Evolutionary conservation across 2,113 vertebrate species (phyloP).

Genomic region (Varanus salvator): DNA sequence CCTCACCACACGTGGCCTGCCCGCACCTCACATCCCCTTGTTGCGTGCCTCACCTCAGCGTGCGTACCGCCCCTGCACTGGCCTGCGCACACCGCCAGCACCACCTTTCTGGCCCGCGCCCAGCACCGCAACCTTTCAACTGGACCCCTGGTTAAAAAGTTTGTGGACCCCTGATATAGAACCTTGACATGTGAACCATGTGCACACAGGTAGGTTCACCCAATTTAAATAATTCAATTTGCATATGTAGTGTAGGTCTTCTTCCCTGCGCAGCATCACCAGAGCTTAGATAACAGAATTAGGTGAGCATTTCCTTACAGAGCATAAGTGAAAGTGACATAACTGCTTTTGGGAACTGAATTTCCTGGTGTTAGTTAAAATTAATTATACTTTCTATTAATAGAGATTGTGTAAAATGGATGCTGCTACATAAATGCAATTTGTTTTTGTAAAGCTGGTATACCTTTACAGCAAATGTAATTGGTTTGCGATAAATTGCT

Average conservation of each 20-base stretch:
- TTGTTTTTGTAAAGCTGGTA: constrained; percentile 35
- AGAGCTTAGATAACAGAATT: background rate
- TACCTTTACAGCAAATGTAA: constrained; percentile 40
- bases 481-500: constrained; percentile 40
- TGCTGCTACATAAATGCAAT: background rate
- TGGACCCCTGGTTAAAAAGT: too few relatives aligned
- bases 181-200: background rate
- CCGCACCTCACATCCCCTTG: too few relatives aligned
- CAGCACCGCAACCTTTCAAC: too few relatives aligned
- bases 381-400: constrained; percentile 53
- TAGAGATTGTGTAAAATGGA: constrained; percentile 42
- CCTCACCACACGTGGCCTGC: too few relatives aligned
- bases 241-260: too few relatives aligned
- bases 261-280: background rate
- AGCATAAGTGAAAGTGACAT: constrained; percentile 42
- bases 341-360: constrained; percentile 33
- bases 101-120: too few relatives aligned
- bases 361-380: constrained; percentile 45
- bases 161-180: background rate
- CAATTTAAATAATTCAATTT: background rate
- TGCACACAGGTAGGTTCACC: background rate
- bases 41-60: too few relatives aligned
- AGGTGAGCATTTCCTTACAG: background rate
- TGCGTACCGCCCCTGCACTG: too few relatives aligned
- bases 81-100: too few relatives aligned